Percentiles rank a stretch among this genome's conserved stretches.
Conservation (phyloP, 2,888 invertebrate species). For the Hartigia nigra region DNA sequence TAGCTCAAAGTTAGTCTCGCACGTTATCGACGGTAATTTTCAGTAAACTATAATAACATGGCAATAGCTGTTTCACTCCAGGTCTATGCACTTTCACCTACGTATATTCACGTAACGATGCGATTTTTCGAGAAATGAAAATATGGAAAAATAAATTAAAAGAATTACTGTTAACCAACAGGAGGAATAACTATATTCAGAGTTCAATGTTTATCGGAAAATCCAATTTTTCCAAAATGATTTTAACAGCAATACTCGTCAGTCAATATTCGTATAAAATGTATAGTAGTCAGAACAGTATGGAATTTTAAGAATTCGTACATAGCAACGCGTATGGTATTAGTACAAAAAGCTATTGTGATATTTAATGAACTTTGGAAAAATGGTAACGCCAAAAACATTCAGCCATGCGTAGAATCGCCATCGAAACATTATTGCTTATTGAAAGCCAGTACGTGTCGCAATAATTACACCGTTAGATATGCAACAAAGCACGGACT, state of each 20-base stretch:
- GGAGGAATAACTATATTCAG: background rate
- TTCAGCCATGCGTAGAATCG: background rate
- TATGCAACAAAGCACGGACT: slow-evolving; percentile 32
- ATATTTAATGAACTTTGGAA: background rate
- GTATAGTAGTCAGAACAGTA: background rate
- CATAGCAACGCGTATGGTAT: background rate
- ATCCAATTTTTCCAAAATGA: background rate
- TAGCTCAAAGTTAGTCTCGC: background rate
- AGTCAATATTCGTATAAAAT: background rate
- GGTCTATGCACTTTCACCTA: background rate
- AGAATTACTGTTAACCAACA: background rate
- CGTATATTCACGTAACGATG: background rate
- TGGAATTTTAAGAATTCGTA: background rate
- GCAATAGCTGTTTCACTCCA: background rate
- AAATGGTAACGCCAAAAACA: background rate
- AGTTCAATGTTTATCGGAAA: background rate
- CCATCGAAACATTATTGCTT: background rate
- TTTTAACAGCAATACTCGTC: background rate
- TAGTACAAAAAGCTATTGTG: background rate
- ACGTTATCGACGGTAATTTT: background rate
- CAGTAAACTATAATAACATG: background rate
- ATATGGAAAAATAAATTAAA: background rate
- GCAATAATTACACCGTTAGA: slow-evolving; percentile 27
- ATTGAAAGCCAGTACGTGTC: background rate
- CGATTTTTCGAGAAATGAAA: background rate